Conservation (phyloP, 2,113 vertebrate genomes). For the Hypomesus transpacificus region DNA sequence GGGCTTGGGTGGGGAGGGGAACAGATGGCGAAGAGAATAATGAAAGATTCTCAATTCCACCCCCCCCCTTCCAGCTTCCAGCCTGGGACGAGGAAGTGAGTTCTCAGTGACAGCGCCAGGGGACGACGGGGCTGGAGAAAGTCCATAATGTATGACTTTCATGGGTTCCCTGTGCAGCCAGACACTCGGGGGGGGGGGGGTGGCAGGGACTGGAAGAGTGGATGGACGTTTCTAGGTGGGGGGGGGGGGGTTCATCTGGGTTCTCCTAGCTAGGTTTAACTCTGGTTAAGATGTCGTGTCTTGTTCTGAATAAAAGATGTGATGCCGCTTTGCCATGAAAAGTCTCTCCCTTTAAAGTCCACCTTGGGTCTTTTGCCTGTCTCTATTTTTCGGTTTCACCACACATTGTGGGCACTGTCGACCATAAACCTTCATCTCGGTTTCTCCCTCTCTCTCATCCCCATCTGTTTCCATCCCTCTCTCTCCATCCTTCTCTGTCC, state of each 20-base stretch:
- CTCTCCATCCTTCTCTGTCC: background rate
- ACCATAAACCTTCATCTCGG: background rate
- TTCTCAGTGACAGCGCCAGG: conserved; percentile 6
- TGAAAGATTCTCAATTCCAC: conserved; percentile 34
- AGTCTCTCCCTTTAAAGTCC: background rate
- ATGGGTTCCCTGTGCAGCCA: background rate
- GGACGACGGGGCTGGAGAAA: background rate
- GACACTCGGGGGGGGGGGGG: background rate
- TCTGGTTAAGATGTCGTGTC: conserved; percentile 18
- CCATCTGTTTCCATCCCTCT: conserved; percentile 1
- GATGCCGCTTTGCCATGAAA: background rate
- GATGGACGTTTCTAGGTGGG: background rate
- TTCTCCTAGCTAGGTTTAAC: conserved; percentile 6
- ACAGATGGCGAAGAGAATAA: conserved; percentile 47
- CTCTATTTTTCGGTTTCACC: conserved; percentile 15
- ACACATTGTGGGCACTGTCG: conserved; percentile 2
- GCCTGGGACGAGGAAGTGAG: background rate
- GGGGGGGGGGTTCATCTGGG: background rate
- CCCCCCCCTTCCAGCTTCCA: conserved; percentile 32
- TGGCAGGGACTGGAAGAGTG: background rate
- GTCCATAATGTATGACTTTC: background rate
- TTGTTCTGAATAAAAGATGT: conserved; percentile 20
- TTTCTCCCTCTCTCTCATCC: background rate
- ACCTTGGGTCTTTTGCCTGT: conserved; percentile 3
- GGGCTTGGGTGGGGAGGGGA: conserved; percentile 7